Conservation (phyloP, 2,113 vertebrate species). For the Acanthochromis polyacanthus region DNA sequence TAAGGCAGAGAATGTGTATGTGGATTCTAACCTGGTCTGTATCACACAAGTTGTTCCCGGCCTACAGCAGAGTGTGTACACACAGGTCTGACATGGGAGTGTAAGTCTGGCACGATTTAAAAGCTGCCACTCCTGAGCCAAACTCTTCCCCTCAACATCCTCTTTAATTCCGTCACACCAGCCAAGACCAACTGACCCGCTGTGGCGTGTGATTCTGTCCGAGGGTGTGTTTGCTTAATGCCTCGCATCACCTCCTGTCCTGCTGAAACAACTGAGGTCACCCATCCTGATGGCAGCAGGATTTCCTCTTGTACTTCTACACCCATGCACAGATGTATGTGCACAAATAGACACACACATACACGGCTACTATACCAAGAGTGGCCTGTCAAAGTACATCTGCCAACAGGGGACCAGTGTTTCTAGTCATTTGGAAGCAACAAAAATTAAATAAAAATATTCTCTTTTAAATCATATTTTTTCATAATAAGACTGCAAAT, state of each 20-base stretch:
- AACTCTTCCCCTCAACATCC: not conserved
- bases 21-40: not conserved
- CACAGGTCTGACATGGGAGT: not conserved
- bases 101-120: slow-evolving; percentile 1
- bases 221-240: slow-evolving; percentile 36
- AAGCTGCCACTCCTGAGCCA: slow-evolving; percentile 17
- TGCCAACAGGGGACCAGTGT: too few species aligned
- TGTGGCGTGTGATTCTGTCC: slow-evolving; percentile 28
- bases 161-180: not conserved
- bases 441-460: too few species aligned
- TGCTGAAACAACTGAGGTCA: slow-evolving; percentile 45
- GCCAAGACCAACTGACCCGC: slow-evolving; percentile 29
- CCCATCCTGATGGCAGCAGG: slow-evolving; percentile 17
- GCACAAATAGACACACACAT: too few species aligned
- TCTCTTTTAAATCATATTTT: too few species aligned
- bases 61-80: not conserved
- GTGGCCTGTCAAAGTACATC: too few species aligned
- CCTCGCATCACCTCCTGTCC: slow-evolving; percentile 28
- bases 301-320: slow-evolving; percentile 31
- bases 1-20: not conserved
- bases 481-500: too few species aligned
- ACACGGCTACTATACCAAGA: too few species aligned
- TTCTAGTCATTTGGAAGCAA: too few species aligned
- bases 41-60: slow-evolving; percentile 25
- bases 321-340: too few species aligned